Evolutionary conservation across 53 echinoderm and acorn worm species (phyloP), one percentile per base, ranked within the genome.

Genomic region (Actinopyga echinites): DNA sequence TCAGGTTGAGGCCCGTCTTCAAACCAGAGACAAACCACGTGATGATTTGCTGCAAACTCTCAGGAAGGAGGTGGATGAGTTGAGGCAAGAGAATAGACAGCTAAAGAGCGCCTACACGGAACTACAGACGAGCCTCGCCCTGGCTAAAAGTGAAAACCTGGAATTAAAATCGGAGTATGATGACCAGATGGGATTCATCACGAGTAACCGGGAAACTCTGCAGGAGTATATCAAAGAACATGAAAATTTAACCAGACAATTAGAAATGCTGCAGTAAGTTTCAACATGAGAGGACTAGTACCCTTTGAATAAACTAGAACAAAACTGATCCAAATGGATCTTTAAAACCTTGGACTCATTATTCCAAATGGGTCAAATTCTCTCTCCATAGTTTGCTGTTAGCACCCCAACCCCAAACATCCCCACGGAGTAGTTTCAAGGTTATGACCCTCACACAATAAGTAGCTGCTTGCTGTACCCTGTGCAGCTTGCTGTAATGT

Each of bases 211-310:
- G 44, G 89, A 89, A 20, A 84, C 87, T 2, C 69, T 95, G 8
- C 90, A 90, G 31, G 95, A 95, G 13, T 95, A 92, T 63, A 90
- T 92, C n/a, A 83, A 86, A 36, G 99, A 97, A 78, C 90, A 91
- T 30, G 94, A 97, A 21, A 97, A 90, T 44, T 79, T 97, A 0
- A 85, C 90, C 0, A 94, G 94, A 63, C 99, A 97, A 73, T 85
- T 97, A 21, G 90, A 90, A 20, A 74, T 92, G 56, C 37, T 97
- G 28, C 99, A 97, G 99, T 97, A 85, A 97, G 99, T 89, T 49
- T 6, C 37, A 15, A 49, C 0, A 8, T 49, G 80, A 36, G 29
- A 0, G 28, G 37, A 3, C 4, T 80, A 21, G 4, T 12, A 31
- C 31, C 57, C 28, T 56, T 21, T 56, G 12, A 56, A 12, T 15